Conservation (phyloP, 2,797 vertebrate genomes). For the Chiroxiphia lanceolata region DNA sequence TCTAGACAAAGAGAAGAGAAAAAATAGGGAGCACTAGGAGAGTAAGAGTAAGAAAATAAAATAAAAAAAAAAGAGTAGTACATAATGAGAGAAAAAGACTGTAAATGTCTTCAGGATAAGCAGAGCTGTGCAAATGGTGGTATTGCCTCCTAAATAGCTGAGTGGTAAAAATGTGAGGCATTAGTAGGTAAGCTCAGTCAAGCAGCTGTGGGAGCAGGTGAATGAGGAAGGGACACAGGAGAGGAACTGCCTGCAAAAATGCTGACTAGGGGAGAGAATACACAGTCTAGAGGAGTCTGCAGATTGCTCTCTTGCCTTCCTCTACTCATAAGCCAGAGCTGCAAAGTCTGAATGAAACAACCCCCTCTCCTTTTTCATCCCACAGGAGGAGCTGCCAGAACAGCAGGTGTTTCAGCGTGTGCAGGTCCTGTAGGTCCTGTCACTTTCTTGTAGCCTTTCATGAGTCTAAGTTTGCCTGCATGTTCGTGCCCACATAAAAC, state of each 20-base stretch:
- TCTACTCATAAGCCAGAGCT: neutral
- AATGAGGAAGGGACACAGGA: neutral
- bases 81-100: neutral
- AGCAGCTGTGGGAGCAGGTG: neutral
- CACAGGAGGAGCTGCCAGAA: neutral
- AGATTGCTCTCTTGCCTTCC: neutral
- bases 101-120: neutral
- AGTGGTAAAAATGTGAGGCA: neutral
- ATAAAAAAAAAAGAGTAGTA: neutral
- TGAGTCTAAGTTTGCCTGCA: neutral
- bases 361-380: neutral
- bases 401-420: neutral
- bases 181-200: neutral
- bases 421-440: neutral
- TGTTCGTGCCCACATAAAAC: neutral
- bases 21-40: neutral
- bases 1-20: neutral
- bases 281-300: neutral
- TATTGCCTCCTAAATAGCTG: neutral
- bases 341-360: neutral
- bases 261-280: neutral
- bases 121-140: neutral
- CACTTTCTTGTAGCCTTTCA: neutral
- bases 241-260: neutral
- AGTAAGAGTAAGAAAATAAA: neutral